Conservation (phyloP, 2,113 vertebrate species). For the Peromyscus polionotus region DNA sequence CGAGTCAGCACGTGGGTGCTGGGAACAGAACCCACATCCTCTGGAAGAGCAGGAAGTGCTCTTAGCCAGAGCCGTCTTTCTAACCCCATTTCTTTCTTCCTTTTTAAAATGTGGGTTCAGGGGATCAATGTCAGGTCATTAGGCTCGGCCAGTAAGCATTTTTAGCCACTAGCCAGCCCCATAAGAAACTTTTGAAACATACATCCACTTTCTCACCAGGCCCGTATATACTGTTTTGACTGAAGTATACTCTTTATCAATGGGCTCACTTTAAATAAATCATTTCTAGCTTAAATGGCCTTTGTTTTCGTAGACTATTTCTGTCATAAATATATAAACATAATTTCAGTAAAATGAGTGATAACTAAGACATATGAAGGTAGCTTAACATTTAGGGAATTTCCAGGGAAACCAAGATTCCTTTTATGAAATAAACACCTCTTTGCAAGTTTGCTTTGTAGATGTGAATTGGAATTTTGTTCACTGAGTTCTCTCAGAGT, state of each 20-base stretch:
- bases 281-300: slow-evolving; percentile 23
- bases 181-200: not conserved
- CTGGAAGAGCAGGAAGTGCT: not conserved
- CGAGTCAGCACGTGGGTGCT: not conserved
- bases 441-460: slow-evolving; percentile 1
- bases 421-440: not conserved
- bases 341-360: slow-evolving; percentile 53
- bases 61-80: not conserved
- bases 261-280: slow-evolving; percentile 26
- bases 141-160: not conserved
- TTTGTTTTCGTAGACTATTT: slow-evolving; percentile 21
- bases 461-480: slow-evolving; percentile 30
- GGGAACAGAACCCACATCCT: not conserved
- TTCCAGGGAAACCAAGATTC: slow-evolving; percentile 42
- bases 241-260: not conserved
- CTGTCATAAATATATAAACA: slow-evolving; percentile 7
- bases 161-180: not conserved
- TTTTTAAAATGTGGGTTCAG: not conserved
- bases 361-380: not conserved
- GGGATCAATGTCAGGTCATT: not conserved
- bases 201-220: not conserved
- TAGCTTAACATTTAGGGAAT: slow-evolving; percentile 22
- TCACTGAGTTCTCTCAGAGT: not conserved
- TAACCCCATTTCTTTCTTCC: not conserved
- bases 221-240: slow-evolving; percentile 10